phyloP scores from a whole-genome alignment of 2,113 vertebrate genomes.

The Paradoxurus hermaphroditus region DNA sequence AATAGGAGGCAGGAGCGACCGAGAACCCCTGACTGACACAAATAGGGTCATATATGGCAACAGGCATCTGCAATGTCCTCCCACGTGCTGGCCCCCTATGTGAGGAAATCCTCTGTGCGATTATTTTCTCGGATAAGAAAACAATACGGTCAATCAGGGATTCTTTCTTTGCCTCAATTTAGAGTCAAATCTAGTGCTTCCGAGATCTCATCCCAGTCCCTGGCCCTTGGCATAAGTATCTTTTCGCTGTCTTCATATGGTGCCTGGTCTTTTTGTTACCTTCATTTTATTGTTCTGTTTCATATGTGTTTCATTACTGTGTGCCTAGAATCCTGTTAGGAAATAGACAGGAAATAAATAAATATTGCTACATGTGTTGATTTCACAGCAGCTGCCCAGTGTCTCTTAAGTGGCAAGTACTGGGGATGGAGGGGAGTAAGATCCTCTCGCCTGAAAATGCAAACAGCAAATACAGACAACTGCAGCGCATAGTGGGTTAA shows the following conservation, averaged over 20 bases:
- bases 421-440: background rate
- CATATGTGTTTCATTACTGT: background rate
- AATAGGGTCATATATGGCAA: background rate
- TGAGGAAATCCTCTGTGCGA: background rate
- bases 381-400: background rate
- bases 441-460: background rate
- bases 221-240: background rate
- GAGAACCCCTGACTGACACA: background rate
- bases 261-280: slow-evolving; percentile 2
- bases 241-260: background rate
- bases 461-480: background rate
- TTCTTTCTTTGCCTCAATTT: background rate
- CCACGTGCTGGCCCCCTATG: background rate
- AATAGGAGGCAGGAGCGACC: background rate
- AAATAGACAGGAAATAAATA: slow-evolving; percentile 19
- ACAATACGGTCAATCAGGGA: background rate
- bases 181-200: background rate
- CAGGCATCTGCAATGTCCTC: background rate
- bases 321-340: background rate
- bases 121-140: background rate
- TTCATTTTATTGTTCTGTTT: slow-evolving; percentile 18
- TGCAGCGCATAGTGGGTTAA: background rate
- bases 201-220: background rate
- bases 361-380: background rate
- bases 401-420: background rate